Evolutionary conservation across 2,888 invertebrate genomes (phyloP).

Genomic region (Seira musarum): DNA sequence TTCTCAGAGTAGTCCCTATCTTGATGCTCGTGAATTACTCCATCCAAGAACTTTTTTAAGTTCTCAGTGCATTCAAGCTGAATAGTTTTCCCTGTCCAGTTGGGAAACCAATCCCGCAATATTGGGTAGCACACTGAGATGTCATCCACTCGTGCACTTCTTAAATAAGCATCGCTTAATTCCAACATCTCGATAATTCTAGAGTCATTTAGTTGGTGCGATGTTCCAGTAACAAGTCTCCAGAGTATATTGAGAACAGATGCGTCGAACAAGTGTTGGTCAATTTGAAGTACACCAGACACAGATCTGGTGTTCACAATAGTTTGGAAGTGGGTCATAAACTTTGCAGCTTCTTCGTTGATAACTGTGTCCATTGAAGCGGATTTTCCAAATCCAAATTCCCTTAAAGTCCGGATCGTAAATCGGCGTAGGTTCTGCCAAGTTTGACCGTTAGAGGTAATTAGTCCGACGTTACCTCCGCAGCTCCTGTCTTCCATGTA

Average conservation of each 20-base stretch:
- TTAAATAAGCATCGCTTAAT: background rate
- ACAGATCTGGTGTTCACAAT: background rate
- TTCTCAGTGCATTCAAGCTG: background rate
- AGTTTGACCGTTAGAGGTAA: conserved; percentile 7
- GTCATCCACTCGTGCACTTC: background rate
- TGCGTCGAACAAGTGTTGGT: background rate
- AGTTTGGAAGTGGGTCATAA: background rate
- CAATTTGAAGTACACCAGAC: background rate
- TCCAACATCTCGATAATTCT: background rate
- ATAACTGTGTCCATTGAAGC: conserved; percentile 30
- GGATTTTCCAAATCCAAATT: conserved; percentile 48
- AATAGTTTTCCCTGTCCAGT: background rate
- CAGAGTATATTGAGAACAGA: conserved; percentile 16
- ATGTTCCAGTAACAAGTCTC: conserved; percentile 1
- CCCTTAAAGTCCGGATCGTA: conserved; percentile 25
- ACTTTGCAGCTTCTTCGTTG: conserved; percentile 30
- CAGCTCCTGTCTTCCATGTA: background rate
- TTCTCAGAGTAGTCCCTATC: background rate
- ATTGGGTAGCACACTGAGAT: background rate
- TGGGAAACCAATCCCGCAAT: conserved; percentile 4
- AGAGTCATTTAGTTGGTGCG: background rate
- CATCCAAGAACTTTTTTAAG: background rate
- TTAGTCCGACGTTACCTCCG: background rate
- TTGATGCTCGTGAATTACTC: background rate
- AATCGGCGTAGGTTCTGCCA: conserved; percentile 33